These are phyloP conservation scores for Caenorhabditis drosophilae DNA, from an alignment of 2,888 invertebrate genomes.

Conservation along the genomic window DNA sequence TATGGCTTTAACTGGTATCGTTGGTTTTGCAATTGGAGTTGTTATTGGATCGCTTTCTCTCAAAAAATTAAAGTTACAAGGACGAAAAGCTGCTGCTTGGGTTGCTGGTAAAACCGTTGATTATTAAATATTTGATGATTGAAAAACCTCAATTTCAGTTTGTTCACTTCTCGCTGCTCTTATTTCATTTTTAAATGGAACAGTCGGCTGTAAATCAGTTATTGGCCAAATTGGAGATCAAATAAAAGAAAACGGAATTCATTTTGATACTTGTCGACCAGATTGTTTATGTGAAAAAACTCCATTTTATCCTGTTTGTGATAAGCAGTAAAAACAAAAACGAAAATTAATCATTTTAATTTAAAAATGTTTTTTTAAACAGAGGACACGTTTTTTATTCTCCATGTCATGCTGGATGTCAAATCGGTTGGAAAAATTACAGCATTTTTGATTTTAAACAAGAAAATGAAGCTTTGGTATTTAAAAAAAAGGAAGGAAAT, in stretches of 20 bases:
- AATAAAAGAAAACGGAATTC: slow-evolving; percentile 24
- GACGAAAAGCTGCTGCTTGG: slow-evolving; percentile 39
- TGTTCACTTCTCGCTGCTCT: slow-evolving; percentile 61
- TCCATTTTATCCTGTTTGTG: slow-evolving; percentile 70
- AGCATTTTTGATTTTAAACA: slow-evolving; percentile 32
- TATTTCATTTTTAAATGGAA: slow-evolving; percentile 60
- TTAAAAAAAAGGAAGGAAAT: neutral
- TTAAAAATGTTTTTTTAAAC: neutral
- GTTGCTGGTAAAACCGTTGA: slow-evolving; percentile 18
- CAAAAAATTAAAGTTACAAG: slow-evolving; percentile 54
- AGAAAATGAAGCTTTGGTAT: slow-evolving; percentile 13
- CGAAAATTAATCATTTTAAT: neutral
- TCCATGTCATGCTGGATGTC: slow-evolving; percentile 69
- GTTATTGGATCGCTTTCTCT: slow-evolving; percentile 53
- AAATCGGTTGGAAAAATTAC: slow-evolving; percentile 48
- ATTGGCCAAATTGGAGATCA: slow-evolving; percentile 60
- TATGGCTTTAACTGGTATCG: slow-evolving; percentile 59
- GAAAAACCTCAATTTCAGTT: too few relatives aligned
- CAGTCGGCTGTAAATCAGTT: slow-evolving; percentile 65
- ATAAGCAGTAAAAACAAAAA: slow-evolving; percentile 18
- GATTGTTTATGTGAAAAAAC: slow-evolving; percentile 68
- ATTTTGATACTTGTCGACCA: slow-evolving; percentile 62
- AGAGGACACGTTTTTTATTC: slow-evolving; percentile 68
- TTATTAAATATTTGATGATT: slow-evolving; percentile 6
- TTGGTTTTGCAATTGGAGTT: slow-evolving; percentile 61